Percentiles rank a stretch among this genome's conserved stretches.
These are phyloP conservation scores for Urechis unicinctus DNA, from an alignment of 2,888 invertebrate genomes.

Conservation along the genomic window DNA sequence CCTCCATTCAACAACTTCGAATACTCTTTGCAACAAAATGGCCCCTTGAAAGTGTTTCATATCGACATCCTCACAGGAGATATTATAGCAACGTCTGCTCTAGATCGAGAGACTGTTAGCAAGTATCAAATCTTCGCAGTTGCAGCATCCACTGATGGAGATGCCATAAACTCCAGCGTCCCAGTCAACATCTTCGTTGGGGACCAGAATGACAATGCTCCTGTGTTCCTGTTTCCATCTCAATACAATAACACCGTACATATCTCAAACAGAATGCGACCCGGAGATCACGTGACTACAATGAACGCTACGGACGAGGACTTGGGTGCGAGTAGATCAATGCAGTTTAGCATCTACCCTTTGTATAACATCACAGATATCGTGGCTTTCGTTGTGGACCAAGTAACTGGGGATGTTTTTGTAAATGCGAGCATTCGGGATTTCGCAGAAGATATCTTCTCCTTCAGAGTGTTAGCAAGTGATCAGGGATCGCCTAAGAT, in stretches of 20 bases:
- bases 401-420: too few species aligned
- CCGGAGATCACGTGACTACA: constrained; percentile 6
- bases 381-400: too few species aligned
- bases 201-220: constrained; percentile 19
- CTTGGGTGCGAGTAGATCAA: too few species aligned
- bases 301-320: constrained; percentile 12
- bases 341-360: too few species aligned
- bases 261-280: constrained; percentile 7
- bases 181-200: too few species aligned
- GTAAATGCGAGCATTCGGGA: too few species aligned
- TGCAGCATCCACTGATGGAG: too few species aligned
- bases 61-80: constrained; percentile 27
- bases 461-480: too few species aligned
- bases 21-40: constrained; percentile 1
- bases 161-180: constrained; percentile 5
- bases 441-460: too few species aligned
- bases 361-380: too few species aligned
- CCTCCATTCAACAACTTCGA: constrained; percentile 7
- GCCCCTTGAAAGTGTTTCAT: constrained; percentile 3
- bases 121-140: neutral
- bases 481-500: too few species aligned
- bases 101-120: constrained; percentile 10
- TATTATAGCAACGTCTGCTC: constrained; percentile 22
- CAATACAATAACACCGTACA: constrained; percentile 10
- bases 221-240: constrained; percentile 13